phyloP scores from a whole-genome alignment of 2,113 vertebrate species.

The Semnornis frantzii region DNA sequence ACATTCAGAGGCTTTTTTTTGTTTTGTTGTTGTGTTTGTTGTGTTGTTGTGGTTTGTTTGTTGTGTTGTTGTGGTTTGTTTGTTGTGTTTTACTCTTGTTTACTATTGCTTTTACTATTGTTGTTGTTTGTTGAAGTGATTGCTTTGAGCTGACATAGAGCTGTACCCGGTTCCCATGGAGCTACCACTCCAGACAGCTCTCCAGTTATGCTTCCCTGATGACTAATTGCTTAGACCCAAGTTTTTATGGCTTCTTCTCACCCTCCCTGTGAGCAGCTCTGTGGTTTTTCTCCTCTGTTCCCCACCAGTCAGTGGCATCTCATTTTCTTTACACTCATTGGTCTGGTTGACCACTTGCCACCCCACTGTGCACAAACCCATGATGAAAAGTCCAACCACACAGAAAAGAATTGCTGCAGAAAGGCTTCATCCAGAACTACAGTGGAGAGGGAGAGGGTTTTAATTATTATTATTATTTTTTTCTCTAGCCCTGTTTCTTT shows the following conservation, averaged over 20 bases:
- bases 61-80: no score
- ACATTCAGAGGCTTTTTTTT: neutral
- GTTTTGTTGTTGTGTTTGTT: no score
- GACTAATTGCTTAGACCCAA: neutral
- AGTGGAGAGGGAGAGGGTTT: neutral
- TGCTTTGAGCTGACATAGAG: neutral
- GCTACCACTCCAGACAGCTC: neutral
- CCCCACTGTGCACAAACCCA: neutral
- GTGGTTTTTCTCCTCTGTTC: neutral
- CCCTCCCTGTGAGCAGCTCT: neutral
- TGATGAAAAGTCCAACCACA: neutral
- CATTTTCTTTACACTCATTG: neutral
- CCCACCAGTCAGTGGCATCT: neutral
- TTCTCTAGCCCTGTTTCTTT: neutral
- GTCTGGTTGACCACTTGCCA: neutral
- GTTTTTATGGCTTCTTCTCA: conserved; percentile 12
- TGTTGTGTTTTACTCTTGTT: neutral
- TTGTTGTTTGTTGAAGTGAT: neutral
- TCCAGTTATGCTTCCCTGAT: neutral
- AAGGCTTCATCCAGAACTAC: neutral
- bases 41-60: no score
- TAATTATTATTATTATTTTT: neutral
- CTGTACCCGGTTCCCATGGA: neutral
- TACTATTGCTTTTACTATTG: neutral
- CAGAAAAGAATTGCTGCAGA: neutral